Percentiles rank a stretch among this genome's conserved stretches.
Conservation (phyloP, 2,888 invertebrate genomes). For the Torymus texanus region DNA sequence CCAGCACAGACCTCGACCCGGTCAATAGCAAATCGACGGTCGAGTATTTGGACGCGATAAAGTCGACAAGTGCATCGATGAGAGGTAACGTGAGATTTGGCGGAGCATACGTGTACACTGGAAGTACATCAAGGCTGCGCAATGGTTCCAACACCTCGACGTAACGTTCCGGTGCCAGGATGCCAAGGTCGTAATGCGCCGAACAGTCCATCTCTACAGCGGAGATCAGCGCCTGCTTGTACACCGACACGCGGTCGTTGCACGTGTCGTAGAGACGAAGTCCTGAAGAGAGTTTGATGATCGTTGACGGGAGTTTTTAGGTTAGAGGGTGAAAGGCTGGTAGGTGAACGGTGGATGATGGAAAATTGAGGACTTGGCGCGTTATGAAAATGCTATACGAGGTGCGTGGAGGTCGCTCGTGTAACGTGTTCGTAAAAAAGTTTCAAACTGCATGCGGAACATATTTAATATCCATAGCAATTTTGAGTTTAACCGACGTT, state of each 20-base stretch:
- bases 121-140: conserved; percentile 64
- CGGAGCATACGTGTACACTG: conserved; percentile 66
- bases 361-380: too few relatives aligned
- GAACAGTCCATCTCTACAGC: conserved; percentile 67
- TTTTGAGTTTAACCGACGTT: too few relatives aligned
- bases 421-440: too few relatives aligned
- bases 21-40: conserved; percentile 66
- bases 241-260: conserved; percentile 67
- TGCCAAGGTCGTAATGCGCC: conserved; percentile 67
- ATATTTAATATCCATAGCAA: too few relatives aligned
- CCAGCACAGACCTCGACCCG: conserved; percentile 58
- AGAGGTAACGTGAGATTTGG: conserved; percentile 66
- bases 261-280: conserved; percentile 71
- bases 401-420: too few relatives aligned
- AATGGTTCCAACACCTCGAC: conserved; percentile 64
- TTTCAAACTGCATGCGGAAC: too few relatives aligned
- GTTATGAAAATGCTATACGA: too few relatives aligned
- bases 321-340: too few relatives aligned
- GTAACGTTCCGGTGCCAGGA: conserved; percentile 66
- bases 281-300: conserved; percentile 60
- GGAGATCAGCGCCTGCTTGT: conserved; percentile 67
- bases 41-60: conserved; percentile 65
- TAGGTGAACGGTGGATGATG: too few relatives aligned
- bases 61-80: conserved; percentile 66
- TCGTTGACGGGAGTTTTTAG: too few relatives aligned